Conservation (phyloP, 1,140 invertebrate species). For the Cotesia chilonis region DNA sequence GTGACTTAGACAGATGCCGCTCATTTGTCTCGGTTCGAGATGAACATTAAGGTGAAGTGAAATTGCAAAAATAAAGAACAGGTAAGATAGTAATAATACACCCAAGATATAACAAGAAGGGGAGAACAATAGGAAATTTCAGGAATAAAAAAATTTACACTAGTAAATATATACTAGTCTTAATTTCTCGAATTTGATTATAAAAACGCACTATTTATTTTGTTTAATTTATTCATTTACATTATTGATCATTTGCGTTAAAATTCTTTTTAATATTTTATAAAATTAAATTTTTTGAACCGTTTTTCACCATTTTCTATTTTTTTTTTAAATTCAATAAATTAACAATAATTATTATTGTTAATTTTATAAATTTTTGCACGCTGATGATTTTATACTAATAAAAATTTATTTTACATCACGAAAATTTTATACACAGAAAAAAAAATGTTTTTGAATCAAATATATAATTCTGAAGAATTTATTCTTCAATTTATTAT, state of each 20-base stretch:
- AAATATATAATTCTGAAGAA: too few species aligned
- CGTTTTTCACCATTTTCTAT: too few species aligned
- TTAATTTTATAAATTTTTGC: too few species aligned
- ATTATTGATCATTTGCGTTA: background rate
- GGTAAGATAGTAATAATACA: slow-evolving; percentile 16
- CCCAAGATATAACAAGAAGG: slow-evolving; percentile 38
- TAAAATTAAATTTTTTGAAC: too few species aligned
- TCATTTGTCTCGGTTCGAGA: slow-evolving; percentile 66
- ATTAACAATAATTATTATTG: too few species aligned
- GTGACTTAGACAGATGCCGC: slow-evolving; percentile 65
- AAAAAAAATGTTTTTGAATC: too few species aligned
- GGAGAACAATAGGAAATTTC: slow-evolving; percentile 40
- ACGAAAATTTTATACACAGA: too few species aligned
- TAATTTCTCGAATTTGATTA: slow-evolving; percentile 50
- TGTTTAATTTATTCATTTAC: slow-evolving; percentile 49
- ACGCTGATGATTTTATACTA: too few species aligned
- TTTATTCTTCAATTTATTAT: too few species aligned
- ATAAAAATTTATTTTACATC: too few species aligned
- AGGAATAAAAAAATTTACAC: slow-evolving; percentile 45
- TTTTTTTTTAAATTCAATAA: too few species aligned
- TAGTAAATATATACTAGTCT: slow-evolving; percentile 19
- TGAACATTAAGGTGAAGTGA: slow-evolving; percentile 44
- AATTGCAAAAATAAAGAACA: slow-evolving; percentile 29
- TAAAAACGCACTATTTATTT: slow-evolving; percentile 16
- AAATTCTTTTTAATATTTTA: too few species aligned